Evolutionary conservation across 1,140 invertebrate species (phyloP), one percentile per base, ranked within the genome.

Genomic region (Caenorhabditis latens): DNA sequence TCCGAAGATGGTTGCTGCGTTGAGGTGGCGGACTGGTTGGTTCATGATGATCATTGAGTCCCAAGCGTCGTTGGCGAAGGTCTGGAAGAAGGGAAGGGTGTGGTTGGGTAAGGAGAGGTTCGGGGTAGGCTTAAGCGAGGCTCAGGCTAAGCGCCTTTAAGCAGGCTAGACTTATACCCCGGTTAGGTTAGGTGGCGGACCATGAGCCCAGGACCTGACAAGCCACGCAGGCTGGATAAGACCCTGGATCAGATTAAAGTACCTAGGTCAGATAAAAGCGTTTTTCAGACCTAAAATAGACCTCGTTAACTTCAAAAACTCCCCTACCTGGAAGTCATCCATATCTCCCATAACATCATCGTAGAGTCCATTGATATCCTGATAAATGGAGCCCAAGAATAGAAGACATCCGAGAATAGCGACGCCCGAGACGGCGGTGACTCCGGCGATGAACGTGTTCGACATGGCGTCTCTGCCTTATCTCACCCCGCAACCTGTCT

Each of bases 41-140:
- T 88, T 67, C 57, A 87, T 50, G 5, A 14, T 50, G 53, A 88
- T 63, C 85, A 87, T 88, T 6, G 63, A 58, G 14, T 57, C 55
- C 88, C 88, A 89, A 19, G 88, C 87, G 43, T 89, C 88, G 21
- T 89, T 83, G 42, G 88, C 88, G 43, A 50, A 79, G 19, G 42
- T 82, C 82, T 84, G 63, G 55, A 79, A 43, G 32, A 4, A 53
- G 5, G 8, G 8, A 24, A 57, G 4, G 4, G 6, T 11, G 11
- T 32, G 32, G 32, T 32, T 32, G 32, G 32, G 32, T 32, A 32
- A 32, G 32, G 32, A n/a, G n/a, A n/a, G n/a, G n/a, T n/a, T n/a
- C n/a, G n/a, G n/a, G n/a, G n/a, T n/a, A n/a, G n/a, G n/a, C n/a
- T n/a, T n/a, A n/a, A n/a, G n/a, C n/a, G n/a, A n/a, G n/a, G n/a